Evolutionary conservation across 2,113 vertebrate genomes (phyloP).

Genomic region (Tympanuchus pallidicinctus): DNA sequence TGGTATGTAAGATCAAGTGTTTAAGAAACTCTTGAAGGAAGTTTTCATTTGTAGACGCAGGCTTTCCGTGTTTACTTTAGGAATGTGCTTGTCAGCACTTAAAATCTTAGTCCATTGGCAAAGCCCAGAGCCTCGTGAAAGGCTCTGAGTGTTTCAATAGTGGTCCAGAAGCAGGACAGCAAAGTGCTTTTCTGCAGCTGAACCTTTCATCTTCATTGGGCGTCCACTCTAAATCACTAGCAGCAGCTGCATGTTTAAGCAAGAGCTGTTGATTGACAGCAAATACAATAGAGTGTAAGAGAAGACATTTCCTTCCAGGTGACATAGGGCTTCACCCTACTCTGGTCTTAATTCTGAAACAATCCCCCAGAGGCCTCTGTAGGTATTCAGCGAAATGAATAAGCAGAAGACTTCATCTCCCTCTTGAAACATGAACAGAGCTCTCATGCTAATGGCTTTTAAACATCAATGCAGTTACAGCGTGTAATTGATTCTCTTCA

Average conservation of each 20-base stretch:
- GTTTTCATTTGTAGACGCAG: background rate
- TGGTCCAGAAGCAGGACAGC: background rate
- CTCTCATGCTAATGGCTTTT: constrained; percentile 36
- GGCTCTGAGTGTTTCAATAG: background rate
- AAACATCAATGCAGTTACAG: constrained; percentile 44
- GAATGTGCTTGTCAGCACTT: constrained; percentile 3
- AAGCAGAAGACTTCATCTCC: constrained; percentile 22
- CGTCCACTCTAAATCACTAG: background rate
- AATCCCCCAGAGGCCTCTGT: background rate
- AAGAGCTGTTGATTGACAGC: background rate
- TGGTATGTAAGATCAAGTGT: background rate
- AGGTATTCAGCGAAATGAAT: constrained; percentile 32
- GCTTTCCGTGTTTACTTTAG: background rate
- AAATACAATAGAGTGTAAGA: background rate
- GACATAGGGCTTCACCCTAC: constrained; percentile 11
- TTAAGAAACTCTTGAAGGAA: background rate
- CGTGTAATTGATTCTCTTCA: constrained; percentile 20
- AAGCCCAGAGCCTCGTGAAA: background rate
- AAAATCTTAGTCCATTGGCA: background rate
- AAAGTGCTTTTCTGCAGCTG: background rate
- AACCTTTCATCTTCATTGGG: constrained; percentile 1
- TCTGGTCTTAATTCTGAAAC: constrained; percentile 34
- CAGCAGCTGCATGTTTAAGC: background rate
- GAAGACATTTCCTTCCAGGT: background rate
- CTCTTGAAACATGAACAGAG: background rate